Evolutionary conservation across 2,888 invertebrate species (phyloP), one percentile per base, ranked within the genome.

Genomic region (Tillus elongatus): DNA sequence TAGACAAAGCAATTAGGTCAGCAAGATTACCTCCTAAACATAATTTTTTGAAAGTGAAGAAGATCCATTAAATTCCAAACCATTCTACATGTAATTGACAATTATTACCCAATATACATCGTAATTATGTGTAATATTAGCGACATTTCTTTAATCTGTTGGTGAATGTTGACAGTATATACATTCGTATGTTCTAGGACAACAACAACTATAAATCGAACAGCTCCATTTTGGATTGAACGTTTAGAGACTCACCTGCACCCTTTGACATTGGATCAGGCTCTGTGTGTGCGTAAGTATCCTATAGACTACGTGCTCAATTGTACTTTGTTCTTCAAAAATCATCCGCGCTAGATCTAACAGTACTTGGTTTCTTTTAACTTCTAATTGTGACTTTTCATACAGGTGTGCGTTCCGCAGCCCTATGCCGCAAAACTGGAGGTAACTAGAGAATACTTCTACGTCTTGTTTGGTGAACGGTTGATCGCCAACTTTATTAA

Each of bases 351-450:
- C 93, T 61, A 95, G 71, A 67, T 91, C 91, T 50, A 95, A 71
- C 39, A 95, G 73, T 47, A 95, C 88, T 74, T 93, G 92, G 68
- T 95, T 95, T 53, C 93, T 74, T 68, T 90, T 92, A 51, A 92
- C 90, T 71, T 95, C 95, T 60, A 92, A 69, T 66, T 92, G 91
- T 44, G 92, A 92, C 64, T 89, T 80, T 68, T 95, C 92, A 64
- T 92, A 95, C 26, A 95, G 75, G 64, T 92, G 92, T n/a, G 95
- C 93, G 66, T 95, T 95, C 43, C 90, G 78, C 36, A 95, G 73
- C 2, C 93, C 93, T 52, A 95, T 95, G 43, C 93, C 93, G 68
- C 95, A 95, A 69, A 95, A 95, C 66, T 92, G 92, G 44, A 95
- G 77, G 71, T 95, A 95, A 56, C 89, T 82, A 40, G 83, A 73